Evolutionary conservation across 2,888 invertebrate genomes (phyloP), one percentile per base, ranked within the genome.

Genomic region (Dioctria rufipes): DNA sequence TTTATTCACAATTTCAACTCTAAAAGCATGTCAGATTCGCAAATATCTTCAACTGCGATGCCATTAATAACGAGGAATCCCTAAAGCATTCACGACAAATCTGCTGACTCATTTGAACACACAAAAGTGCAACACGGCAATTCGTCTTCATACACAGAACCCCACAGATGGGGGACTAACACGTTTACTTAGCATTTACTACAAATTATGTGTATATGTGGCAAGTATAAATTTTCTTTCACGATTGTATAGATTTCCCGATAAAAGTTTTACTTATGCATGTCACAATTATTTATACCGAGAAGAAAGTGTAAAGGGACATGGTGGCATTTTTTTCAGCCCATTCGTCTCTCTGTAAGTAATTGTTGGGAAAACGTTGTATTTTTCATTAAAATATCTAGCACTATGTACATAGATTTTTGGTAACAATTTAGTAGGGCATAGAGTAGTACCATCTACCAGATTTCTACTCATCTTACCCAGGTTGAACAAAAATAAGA

Each of bases 1-100:
- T 81, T 81, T 78, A 78, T 78, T 81, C 69, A 71, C 81, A 81
- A 71, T 78, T 81, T 78, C 51, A 67, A 46, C 49, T 60, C 78
- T 69, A 69, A 78, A 78, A 67, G 81, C 78, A 71, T 78, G 78
- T 69, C 81, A 80, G 66, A 39, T 37, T 39, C 58, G 13, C n/a
- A 6, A 39, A 77, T 37, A 46, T 73, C 80, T 54, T 54, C 25
- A 69, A 67, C 42, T 54, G 51, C 42, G 39, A 60, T 6, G n/a
- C 49, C 65, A 77, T 60, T 77, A 80, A 80, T 77, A 80, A 80
- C 66, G 77, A 77, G 42, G 40, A 66, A 49, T 42, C 65, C 42
- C 40, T 6, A 49, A 39, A 78, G 63, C 11, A n/a, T 25, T 9
- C 42, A 11, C 43, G 61, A 63, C 63, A 78, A 25, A 65, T 43